Evolutionary conservation across 2,797 vertebrate species (phyloP).

Genomic region (Mycteria americana): DNA sequence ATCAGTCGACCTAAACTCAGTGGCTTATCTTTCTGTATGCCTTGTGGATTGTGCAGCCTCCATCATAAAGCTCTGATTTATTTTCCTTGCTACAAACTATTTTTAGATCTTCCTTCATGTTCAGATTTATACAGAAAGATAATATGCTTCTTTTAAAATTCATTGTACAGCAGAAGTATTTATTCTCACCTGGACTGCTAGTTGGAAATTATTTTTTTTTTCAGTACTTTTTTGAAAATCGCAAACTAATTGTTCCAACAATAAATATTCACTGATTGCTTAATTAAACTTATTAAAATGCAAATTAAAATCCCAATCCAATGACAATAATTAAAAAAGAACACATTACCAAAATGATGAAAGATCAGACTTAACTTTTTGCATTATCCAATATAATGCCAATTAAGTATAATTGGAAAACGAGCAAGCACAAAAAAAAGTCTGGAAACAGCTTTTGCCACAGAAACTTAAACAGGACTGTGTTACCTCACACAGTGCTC

Average conservation of each 20-base stretch:
- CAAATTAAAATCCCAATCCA: slow-evolving; percentile 24
- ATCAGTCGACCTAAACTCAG: background rate
- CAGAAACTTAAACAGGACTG: background rate
- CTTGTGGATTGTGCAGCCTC: background rate
- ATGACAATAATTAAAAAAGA: background rate
- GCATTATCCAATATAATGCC: background rate
- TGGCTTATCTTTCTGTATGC: background rate
- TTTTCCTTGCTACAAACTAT: background rate
- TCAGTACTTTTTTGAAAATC: background rate
- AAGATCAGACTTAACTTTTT: slow-evolving; percentile 33
- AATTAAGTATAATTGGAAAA: slow-evolving; percentile 37
- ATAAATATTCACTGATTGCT: slow-evolving; percentile 20
- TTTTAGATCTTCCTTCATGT: background rate
- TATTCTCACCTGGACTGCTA: background rate
- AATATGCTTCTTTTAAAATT: background rate
- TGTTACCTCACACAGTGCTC: background rate
- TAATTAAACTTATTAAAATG: slow-evolving; percentile 51
- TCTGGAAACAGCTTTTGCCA: background rate
- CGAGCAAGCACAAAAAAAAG: background rate
- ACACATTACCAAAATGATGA: background rate
- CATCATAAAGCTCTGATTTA: background rate
- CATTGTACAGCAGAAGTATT: background rate
- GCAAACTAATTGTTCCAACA: background rate
- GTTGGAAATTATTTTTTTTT: background rate
- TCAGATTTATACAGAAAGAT: background rate